Evolutionary conservation across 2,888 invertebrate species (phyloP).

Genomic region (Polyploca ridens): DNA sequence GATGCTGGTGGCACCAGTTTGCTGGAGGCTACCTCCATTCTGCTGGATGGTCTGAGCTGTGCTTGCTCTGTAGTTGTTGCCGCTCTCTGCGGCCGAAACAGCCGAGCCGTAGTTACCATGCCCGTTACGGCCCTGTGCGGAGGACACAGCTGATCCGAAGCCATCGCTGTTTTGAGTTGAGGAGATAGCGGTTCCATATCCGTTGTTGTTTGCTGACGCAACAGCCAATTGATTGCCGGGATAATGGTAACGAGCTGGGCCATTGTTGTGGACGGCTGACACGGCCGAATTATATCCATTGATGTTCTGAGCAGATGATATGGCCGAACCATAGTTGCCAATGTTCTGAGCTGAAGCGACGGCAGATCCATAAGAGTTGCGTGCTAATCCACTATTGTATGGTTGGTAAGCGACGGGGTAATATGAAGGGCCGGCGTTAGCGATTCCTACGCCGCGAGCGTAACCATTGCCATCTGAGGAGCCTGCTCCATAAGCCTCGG

Average conservation of each 20-base stretch:
- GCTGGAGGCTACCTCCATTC: conserved; percentile 47
- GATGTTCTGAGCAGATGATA: conserved; percentile 55
- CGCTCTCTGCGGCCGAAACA: conserved; percentile 61
- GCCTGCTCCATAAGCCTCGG: conserved; percentile 64
- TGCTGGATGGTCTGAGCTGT: conserved; percentile 64
- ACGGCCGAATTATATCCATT: conserved; percentile 56
- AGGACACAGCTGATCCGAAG: conserved; percentile 56
- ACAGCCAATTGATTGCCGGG: conserved; percentile 48
- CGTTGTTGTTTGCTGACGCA: conserved; percentile 44
- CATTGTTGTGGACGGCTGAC: conserved; percentile 51
- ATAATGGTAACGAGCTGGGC: conserved; percentile 36
- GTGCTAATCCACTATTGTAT: conserved; percentile 38
- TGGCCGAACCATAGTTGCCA: conserved; percentile 55
- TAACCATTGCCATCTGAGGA: conserved; percentile 44
- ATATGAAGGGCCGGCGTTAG: conserved; percentile 48
- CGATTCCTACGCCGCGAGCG: conserved; percentile 65
- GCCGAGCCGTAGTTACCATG: conserved; percentile 45
- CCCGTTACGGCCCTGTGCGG: conserved; percentile 51
- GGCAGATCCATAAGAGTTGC: conserved; percentile 46
- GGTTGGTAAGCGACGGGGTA: conserved; percentile 30
- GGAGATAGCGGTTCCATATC: conserved; percentile 55
- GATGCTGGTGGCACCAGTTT: conserved; percentile 64
- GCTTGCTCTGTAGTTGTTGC: conserved; percentile 55
- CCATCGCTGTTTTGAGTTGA: conserved; percentile 50
- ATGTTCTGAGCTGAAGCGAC: conserved; percentile 57